Percentiles rank a stretch among this genome's conserved stretches.
These are phyloP conservation scores for Ichneumoninae sp. DNA, from an alignment of 2,888 invertebrate species.

Conservation along the genomic window DNA sequence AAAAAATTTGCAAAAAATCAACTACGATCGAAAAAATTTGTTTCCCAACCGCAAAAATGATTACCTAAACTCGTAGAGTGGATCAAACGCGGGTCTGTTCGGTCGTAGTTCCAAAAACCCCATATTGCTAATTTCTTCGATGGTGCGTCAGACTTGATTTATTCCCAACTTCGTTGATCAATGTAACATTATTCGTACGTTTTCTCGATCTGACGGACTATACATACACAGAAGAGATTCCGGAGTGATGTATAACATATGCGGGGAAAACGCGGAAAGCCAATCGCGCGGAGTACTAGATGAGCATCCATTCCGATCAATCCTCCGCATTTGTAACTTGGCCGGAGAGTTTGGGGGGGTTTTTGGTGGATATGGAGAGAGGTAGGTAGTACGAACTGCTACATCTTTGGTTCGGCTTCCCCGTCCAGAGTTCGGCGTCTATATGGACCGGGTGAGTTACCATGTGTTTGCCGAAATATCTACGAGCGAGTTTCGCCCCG, in stretches of 20 bases:
- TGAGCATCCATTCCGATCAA: constrained; percentile 68
- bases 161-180: constrained; percentile 51
- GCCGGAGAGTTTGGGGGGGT: constrained; percentile 50
- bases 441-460: constrained; percentile 69
- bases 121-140: no score
- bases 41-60: no score
- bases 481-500: constrained; percentile 74
- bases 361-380: constrained; percentile 37
- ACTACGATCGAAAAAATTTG: background rate
- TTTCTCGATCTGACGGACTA: constrained; percentile 10
- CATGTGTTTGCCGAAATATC: constrained; percentile 78
- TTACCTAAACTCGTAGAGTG: background rate
- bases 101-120: no score
- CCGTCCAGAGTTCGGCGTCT: constrained; percentile 40
- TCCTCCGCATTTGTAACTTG: constrained; percentile 71
- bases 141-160: constrained; percentile 21
- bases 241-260: constrained; percentile 58
- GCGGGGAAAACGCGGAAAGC: constrained; percentile 66
- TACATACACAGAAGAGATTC: constrained; percentile 16
- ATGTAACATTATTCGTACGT: constrained; percentile 39
- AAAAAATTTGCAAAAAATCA: background rate
- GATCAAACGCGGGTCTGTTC: no score
- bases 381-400: constrained; percentile 5
- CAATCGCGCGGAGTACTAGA: constrained; percentile 67
- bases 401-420: constrained; percentile 60